Conservation (phyloP, 2,797 vertebrate genomes). For the Myotis daubentonii region DNA sequence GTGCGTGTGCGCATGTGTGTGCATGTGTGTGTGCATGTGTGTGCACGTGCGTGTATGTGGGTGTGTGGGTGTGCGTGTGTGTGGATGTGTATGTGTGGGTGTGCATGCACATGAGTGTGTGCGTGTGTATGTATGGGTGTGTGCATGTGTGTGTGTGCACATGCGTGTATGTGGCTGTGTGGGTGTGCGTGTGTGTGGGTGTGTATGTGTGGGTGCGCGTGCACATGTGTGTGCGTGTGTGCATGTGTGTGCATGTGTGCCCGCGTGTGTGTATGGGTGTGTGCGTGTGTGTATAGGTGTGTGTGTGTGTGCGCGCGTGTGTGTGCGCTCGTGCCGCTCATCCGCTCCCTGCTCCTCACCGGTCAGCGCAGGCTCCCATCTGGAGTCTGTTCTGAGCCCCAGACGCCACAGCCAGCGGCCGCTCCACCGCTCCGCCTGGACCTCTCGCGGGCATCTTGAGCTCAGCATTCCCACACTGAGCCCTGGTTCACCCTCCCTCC, state of each 20-base stretch:
- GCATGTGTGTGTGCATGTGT: accelerated
- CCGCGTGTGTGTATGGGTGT: no score
- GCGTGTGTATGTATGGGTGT: no score
- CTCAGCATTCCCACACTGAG: neutral
- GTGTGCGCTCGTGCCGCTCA: neutral
- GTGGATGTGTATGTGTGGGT: no score
- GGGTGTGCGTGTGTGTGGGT: neutral
- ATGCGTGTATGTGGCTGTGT: accelerated
- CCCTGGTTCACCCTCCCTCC: neutral
- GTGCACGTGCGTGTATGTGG: no score
- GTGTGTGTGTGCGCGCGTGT: accelerated
- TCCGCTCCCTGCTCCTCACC: accelerated
- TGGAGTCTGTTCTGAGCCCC: neutral
- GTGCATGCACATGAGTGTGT: no score
- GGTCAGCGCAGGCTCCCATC: neutral
- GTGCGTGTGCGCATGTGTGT: no score
- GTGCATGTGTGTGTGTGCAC: no score
- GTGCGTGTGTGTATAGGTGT: neutral
- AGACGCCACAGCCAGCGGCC: accelerated
- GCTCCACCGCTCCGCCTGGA: accelerated
- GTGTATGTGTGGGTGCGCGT: accelerated
- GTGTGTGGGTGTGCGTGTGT: no score
- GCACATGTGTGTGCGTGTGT: no score
- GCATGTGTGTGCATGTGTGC: accelerated
- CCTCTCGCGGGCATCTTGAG: neutral